Conservation (phyloP, 92 coral and sea anemone genomes). For the Hydrozoanthus gracilis region DNA sequence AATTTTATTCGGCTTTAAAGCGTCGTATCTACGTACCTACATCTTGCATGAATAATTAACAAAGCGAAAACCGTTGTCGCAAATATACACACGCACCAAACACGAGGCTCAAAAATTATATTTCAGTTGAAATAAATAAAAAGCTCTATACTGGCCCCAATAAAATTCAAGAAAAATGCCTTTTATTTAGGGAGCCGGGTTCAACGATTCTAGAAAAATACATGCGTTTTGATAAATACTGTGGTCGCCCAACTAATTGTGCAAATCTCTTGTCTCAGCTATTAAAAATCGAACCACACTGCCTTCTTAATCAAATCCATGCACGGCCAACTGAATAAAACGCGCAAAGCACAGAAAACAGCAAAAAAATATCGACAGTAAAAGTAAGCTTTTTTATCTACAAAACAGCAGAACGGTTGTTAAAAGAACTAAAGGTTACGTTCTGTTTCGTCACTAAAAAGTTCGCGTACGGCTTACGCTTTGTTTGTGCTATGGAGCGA, state of each 20-base stretch:
- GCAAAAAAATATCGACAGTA: neutral
- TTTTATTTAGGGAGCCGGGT: neutral
- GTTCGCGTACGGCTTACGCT: neutral
- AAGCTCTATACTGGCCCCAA: neutral
- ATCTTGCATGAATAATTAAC: conserved; percentile 31
- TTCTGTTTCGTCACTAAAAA: neutral
- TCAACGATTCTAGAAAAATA: neutral
- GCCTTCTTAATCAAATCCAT: neutral
- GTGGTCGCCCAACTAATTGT: conserved; percentile 11
- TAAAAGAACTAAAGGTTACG: neutral
- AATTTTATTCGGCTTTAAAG: neutral
- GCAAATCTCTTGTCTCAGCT: conserved; percentile 23
- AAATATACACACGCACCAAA: neutral
- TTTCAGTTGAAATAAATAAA: neutral
- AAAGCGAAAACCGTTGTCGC: neutral
- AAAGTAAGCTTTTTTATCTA: neutral
- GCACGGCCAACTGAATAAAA: neutral
- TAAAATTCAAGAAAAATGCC: neutral
- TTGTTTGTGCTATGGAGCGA: conserved; percentile 8
- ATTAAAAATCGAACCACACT: neutral
- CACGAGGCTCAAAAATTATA: neutral
- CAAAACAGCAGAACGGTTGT: neutral
- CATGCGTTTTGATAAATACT: conserved; percentile 13
- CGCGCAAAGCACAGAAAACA: neutral
- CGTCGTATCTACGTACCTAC: neutral